Base-by-base conservation (phyloP, 2,113 vertebrate genomes). In the Myodes glareolus region DNA sequence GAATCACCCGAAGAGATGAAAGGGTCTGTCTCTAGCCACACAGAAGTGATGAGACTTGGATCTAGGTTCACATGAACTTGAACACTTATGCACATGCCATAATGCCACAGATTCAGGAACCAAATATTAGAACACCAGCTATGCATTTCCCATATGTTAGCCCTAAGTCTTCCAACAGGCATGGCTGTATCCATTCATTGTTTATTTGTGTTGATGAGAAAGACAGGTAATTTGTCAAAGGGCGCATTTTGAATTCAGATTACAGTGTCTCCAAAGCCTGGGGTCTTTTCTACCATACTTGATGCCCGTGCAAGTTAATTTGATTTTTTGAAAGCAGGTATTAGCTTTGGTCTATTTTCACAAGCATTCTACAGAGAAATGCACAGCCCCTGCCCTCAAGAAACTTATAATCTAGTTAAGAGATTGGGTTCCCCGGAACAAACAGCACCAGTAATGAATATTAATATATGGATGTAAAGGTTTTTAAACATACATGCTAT, bases 351-450 rank as follows among this genome's bases (percentile, higher is more conserved):
- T 14, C 50, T 67, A 61, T 27, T 65, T 92, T 78, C 42, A 39
- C 1, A 31, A 73, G 39, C 25, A 72, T 55, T 90, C 70, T 88
- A 25, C 25, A 65, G 42, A 92, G 63, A 95, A 95, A 94, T 27
- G 36, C 25, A 82, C 12, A 78, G 72, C 33, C 80, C 68, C n/a
- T 82, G 29, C 29, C 72, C 63, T 89, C 86, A 86, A 91, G 76
- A 89, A 70, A 50, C 80, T 89, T 96, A 72, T 81, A 72, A 78
- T 78, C 77, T 77, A 72, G 29, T 68, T 76, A 63, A 85, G 80
- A 94, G 61, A 75, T 89, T 31, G 76, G 31, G 23, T n/a, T 52
- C 42, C 14, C 33, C 19, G n/a, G 21, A 36, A 80, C 9, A 70
- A 75, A 88, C 61, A 87, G 67, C 55, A 84, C 45, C 1, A 13